phyloP scores from a whole-genome alignment of 1,140 invertebrate species.

The Drosophila ercepeae region DNA sequence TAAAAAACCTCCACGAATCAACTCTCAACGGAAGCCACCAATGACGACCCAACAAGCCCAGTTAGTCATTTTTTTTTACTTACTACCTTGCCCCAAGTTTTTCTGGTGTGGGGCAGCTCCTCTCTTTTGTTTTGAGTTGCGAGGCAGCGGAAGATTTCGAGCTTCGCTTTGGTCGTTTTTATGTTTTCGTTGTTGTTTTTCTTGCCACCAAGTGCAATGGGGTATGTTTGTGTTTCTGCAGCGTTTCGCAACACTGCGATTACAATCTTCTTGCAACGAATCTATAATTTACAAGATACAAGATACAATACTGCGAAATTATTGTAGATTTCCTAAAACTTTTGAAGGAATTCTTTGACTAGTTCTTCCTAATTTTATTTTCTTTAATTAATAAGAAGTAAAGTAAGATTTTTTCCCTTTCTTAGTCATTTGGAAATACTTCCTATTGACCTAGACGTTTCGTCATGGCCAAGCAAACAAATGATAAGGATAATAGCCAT shows the following conservation, averaged over 20 bases:
- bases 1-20: background rate
- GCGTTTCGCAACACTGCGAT: slow-evolving; percentile 66
- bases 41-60: slow-evolving; percentile 59
- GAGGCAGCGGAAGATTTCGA: slow-evolving; percentile 35
- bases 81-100: slow-evolving; percentile 30
- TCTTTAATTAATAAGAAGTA: too few relatives aligned
- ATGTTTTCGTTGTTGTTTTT: slow-evolving; percentile 41
- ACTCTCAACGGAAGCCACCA: slow-evolving; percentile 70
- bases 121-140: slow-evolving; percentile 59
- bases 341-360: too few relatives aligned
- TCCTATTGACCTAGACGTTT: slow-evolving; percentile 16
- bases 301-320: too few relatives aligned
- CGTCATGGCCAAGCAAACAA: slow-evolving; percentile 26
- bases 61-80: slow-evolving; percentile 19
- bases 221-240: slow-evolving; percentile 45
- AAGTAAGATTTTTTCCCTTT: background rate
- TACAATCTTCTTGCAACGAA: slow-evolving; percentile 9
- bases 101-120: slow-evolving; percentile 45
- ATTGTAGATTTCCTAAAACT: too few relatives aligned
- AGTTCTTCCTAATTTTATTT: too few relatives aligned
- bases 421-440: slow-evolving; percentile 16
- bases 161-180: slow-evolving; percentile 40
- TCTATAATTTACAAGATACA: too few relatives aligned
- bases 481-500: slow-evolving; percentile 17
- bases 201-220: slow-evolving; percentile 58